Base-by-base conservation (phyloP, 2,797 vertebrate species). In the Acanthurus leucopareius region DNA sequence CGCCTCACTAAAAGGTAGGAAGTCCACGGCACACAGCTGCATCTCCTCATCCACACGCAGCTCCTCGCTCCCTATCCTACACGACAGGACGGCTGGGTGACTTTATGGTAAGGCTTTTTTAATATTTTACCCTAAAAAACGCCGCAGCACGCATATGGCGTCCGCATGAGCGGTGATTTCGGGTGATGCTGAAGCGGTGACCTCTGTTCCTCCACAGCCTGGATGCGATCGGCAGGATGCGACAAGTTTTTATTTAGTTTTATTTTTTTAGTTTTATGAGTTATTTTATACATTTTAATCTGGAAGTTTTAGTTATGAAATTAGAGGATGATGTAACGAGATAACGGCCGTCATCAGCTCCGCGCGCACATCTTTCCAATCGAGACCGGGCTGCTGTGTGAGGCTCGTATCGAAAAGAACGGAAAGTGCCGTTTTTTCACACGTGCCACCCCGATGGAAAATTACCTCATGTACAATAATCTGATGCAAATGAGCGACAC, bases 101-200 rank as follows among this genome's bases (percentile, higher is more conserved):
- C 57, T 86, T 76, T 10, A 59, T 17, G 85, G 75, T 89, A 44
- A 86, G 83, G 16, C 19, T 58, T 79, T 60, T 49, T 25, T 1
- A 22, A 3, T 85, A 72, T 17, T 61, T 78, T 47, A 0, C 15
- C 13, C 0, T 59, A 16, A 17, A 28, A 25, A 11, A 45, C 32
- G 5, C 52, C 44, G 56, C 48, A 10, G 58, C 74, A 72, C 74
- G 73, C 61, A 73, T 84, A 72, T 48, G 10, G 59, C 67, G 82
- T 64, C 70, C 58, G 22, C 13, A 10, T 7, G 11, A 11, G 25
- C 62, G 65, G 28, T 35, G 65, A 57, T 67, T 80, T 80, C 48
- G 38, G 59, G 42, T 82, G 91, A 86, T 87, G 84, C 79, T 79
- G 86, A 47, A 84, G 83, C 84, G 67, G 78, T 82, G 85, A 88